Base-by-base conservation (phyloP, 1,140 invertebrate genomes). In the Drosophila suzukii region DNA sequence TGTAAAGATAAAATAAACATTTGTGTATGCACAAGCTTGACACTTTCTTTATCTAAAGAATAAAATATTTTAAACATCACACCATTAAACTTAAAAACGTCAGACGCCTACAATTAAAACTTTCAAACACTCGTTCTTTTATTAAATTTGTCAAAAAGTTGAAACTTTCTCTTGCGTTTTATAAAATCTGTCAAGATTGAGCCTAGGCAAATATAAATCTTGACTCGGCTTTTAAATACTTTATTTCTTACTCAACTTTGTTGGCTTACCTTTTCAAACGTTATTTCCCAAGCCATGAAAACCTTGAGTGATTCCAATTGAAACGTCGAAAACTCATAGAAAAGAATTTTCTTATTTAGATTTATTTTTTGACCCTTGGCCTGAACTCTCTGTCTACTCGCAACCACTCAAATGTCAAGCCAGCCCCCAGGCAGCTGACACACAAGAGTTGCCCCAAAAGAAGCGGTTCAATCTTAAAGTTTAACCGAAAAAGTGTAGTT, bases 401-500 rank as follows among this genome's bases (percentile, higher is more conserved):
- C 54, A 15, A n/a, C 12, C 49, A 38, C 66, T 68, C 39, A 63
- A 63, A 63, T 70, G 62, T 68, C 67, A 47, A 53, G 10, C 53
- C 39, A 10, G 62, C 5, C 67, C n/a, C 43, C 8, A 51, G 65
- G 65, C 65, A 54, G 38, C 51, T 58, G 67, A 49, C 43, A 71
- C 38, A 32, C 34, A 30, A 32, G 39, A 53, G 34, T 39, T 39
- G 57, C 4, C n/a, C 49, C 78, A 46, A 50, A 49, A 41, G 66
- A 46, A 71, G 27, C 24, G 30, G 30, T 49, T 56, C 36, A 57
- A 43, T 71, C 44, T 70, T 71, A 58, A 71, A 71, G 67, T 71
- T 71, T 50, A 15, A 34, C 36, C 36, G 38, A 47, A 70, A 41
- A 75, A 84, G 55, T 71, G 57, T 77, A 58, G 66, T 58, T 71